Evolutionary conservation across 2,888 invertebrate species (phyloP).

Genomic region (Drosophila emarginata): DNA sequence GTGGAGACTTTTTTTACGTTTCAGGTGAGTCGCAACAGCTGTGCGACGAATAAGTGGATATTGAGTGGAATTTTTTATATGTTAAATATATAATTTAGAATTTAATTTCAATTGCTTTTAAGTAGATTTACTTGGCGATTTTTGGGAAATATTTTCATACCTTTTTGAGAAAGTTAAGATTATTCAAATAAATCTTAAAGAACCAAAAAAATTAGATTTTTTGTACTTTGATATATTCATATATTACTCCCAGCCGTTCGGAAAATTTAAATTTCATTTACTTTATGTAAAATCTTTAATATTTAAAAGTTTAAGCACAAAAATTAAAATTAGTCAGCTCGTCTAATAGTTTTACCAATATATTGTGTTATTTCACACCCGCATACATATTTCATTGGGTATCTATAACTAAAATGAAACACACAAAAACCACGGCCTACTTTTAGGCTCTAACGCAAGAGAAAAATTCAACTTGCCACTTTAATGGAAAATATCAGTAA

Average conservation of each 20-base stretch:
- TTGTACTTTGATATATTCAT: no score
- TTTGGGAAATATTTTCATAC: no score
- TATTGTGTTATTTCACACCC: neutral
- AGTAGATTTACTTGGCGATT: neutral
- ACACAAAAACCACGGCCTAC: constrained; percentile 38
- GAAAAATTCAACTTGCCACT: constrained; percentile 2
- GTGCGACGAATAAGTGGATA: neutral
- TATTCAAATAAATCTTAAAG: no score
- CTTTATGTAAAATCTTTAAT: no score
- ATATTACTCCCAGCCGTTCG: no score
- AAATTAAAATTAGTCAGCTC: neutral
- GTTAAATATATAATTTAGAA: no score
- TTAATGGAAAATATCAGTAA: constrained; percentile 18
- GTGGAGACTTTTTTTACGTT: neutral
- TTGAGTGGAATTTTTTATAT: neutral
- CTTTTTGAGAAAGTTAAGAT: no score
- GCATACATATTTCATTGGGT: neutral
- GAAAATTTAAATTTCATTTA: no score
- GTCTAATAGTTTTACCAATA: neutral
- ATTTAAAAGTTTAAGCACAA: no score
- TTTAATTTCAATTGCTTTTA: no score
- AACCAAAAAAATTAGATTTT: no score
- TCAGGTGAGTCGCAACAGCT: neutral
- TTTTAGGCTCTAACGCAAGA: constrained; percentile 3
- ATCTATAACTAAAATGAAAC: constrained; percentile 12